These are phyloP conservation scores for Sesia apiformis DNA, from an alignment of 2,888 invertebrate species.

Conservation along the genomic window DNA sequence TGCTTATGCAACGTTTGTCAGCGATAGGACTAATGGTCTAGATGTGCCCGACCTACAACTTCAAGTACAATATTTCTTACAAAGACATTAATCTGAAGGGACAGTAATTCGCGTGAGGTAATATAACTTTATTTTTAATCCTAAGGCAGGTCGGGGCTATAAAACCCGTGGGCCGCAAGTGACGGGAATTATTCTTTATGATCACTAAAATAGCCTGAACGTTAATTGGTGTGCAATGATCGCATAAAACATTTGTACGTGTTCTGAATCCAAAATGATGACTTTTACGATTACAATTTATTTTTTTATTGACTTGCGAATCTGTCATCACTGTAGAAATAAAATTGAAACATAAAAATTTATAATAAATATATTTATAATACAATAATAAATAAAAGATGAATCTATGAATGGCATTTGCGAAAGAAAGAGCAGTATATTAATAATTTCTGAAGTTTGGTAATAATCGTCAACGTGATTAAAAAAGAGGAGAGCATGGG, in stretches of 20 bases:
- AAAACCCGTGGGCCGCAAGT: slow-evolving; percentile 13
- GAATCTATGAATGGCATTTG: too few species aligned
- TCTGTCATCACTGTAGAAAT: too few species aligned
- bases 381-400: too few species aligned
- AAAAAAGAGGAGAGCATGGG: too few species aligned
- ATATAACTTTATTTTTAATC: neutral
- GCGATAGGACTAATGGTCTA: neutral
- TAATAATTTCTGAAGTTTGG: too few species aligned
- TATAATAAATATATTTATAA: too few species aligned
- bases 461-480: too few species aligned
- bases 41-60: neutral
- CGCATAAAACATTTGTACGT: slow-evolving; percentile 17
- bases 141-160: neutral
- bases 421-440: too few species aligned
- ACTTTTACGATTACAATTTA: too few species aligned
- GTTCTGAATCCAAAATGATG: neutral
- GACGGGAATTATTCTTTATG: slow-evolving; percentile 29
- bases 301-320: too few species aligned
- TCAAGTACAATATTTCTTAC: neutral
- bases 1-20: too few species aligned
- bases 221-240: slow-evolving; percentile 30
- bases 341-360: too few species aligned
- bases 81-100: neutral
- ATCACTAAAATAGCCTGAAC: slow-evolving; percentile 25
- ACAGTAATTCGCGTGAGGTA: neutral